Evolutionary conservation across 2,113 vertebrate genomes (phyloP), one percentile per base, ranked within the genome.

Genomic region (Ibidorhyncha struthersii): DNA sequence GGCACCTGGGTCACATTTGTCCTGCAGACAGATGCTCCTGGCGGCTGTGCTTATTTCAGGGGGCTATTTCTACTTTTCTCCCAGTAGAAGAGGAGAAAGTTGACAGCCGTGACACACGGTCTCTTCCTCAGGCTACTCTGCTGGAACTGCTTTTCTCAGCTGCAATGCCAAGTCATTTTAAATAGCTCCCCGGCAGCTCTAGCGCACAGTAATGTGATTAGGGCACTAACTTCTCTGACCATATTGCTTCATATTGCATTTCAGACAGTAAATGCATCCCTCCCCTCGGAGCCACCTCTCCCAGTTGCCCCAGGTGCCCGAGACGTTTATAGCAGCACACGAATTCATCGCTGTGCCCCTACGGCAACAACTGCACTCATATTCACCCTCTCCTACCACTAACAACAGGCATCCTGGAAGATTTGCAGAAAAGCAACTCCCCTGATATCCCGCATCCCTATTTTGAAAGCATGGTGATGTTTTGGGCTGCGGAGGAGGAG

Each of bases 221-320:
- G 86, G 88, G 82, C 74, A 74, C 89, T 77, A 94, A 91, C 90
- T 96, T 96, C 90, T 96, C 88, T 92, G 94, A 71, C 95, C 72
- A 73, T 97, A 96, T 97, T 94, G 87, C 83, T 89, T 95, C 91
- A 87, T 97, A 93, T 86, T 89, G 93, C 90, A 89, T 95, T 97
- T 97, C 83, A 81, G 87, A 86, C 5, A 6, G 69, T 72, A 96
- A 96, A 96, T 90, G 70, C 36, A 80, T 97, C 93, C 86, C 29
- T 84, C 25, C 40, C 94, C 86, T 84, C 65, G 83, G 25, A 94
- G 80, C 63, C 69, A 94, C 77, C 70, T 90, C 63, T 94, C 49
- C 52, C 61, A 29, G 29, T 34, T 87, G 70, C 86, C 73, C 84
- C 79, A 26, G 77, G 94, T 72, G 56, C 80, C 38, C 3, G 1